Base-by-base conservation (phyloP, 2,113 vertebrate species). In the Psophia crepitans region DNA sequence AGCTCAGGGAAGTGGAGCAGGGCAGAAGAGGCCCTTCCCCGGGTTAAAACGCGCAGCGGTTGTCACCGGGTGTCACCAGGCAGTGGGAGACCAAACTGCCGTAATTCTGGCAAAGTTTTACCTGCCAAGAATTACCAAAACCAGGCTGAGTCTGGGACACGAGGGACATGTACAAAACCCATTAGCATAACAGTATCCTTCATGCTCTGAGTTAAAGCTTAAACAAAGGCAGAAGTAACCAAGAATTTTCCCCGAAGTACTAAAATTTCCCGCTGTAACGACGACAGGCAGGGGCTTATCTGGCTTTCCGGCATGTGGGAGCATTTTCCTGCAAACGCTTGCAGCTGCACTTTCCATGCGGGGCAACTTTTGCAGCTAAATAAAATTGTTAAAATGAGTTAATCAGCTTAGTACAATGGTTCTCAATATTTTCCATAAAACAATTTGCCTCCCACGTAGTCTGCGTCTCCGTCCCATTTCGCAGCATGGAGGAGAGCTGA, bases 191-290 rank as follows among this genome's bases (percentile, higher is more conserved):
- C 19, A 51, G 48, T 32, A 46, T 54, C 53, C 77, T 87, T 81
- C 56, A 33, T 57, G 54, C 37, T 71, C 53, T 3, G 60, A 91
- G 66, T 73, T 90, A 65, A 70, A 87, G 53, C 83, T 79, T 53
- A 87, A 96, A 49, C 71, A 75, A 82, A 90, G 53, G 66, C 48
- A 96, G 89, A 96, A 93, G 82, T 32, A 91, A 76, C 66, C 41
- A 19, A 32, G 70, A n/a, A 35, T 70, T 89, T 86, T 46, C 74
- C 44, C 39, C 46, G 39, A 5, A 58, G 68, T 48, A 43, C 66
- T 37, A 46, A 60, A 18, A 91, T 79, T 71, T 70, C 68, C 44
- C 49, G 80, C 68, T 64, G 37, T 39, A 49, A 33, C 3, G 32
- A 66, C 0, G 1, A 73, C 61, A 69, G 66, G 68, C 73, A 78